Conservation (phyloP, 2,888 invertebrate genomes). For the Lasioglossum vierecki region DNA sequence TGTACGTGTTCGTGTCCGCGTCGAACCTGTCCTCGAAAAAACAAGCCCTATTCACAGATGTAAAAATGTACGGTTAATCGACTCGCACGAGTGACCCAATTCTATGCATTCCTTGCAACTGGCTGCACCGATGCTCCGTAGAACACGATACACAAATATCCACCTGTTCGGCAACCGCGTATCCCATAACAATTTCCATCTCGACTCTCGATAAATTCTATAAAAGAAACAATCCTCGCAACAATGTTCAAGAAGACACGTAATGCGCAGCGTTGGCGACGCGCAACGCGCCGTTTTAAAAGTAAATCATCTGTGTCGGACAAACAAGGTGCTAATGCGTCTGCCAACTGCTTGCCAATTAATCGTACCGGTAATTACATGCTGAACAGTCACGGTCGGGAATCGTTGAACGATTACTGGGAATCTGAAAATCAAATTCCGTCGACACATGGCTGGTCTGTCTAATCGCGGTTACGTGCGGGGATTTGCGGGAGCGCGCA, state of each 20-base stretch:
- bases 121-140: neutral
- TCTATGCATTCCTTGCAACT: neutral
- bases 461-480: constrained; percentile 9
- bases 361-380: neutral
- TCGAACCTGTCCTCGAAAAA: neutral
- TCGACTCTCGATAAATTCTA: no score
- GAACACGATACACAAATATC: neutral
- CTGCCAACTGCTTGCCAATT: neutral
- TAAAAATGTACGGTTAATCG: neutral
- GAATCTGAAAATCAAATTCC: constrained; percentile 32
- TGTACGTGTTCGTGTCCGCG: neutral
- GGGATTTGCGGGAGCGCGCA: neutral
- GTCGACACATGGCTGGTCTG: neutral
- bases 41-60: neutral
- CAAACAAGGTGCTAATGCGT: neutral
- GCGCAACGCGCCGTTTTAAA: neutral
- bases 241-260: no score
- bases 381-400: neutral
- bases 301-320: neutral
- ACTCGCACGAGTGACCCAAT: neutral
- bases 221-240: neutral
- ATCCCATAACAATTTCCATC: neutral
- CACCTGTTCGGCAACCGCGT: no score
- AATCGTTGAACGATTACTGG: neutral
- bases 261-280: no score